Evolutionary conservation across 1,140 invertebrate genomes (phyloP).

Genomic region (Drosophila saltans): DNA sequence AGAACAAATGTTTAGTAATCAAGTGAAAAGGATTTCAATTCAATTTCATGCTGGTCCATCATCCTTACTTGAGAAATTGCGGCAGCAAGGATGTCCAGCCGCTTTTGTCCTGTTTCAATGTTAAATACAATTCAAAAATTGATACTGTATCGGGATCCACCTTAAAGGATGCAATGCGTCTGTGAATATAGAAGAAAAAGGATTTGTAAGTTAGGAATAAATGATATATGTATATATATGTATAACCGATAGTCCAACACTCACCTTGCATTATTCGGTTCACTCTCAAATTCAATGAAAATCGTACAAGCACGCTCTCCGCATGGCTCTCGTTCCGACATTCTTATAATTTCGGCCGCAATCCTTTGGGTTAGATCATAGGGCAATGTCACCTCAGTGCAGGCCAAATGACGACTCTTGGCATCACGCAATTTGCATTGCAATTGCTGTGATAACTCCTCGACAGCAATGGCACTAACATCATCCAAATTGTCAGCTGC

Average conservation of each 20-base stretch:
- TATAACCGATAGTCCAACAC: slow-evolving; percentile 45
- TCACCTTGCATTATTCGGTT: slow-evolving; percentile 86
- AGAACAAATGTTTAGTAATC: not conserved
- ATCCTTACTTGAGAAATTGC: slow-evolving; percentile 92
- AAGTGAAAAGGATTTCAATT: accelerated
- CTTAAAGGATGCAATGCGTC: slow-evolving; percentile 87
- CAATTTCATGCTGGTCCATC: not conserved
- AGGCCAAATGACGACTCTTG: slow-evolving; percentile 89
- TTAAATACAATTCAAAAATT: slow-evolving; percentile 93
- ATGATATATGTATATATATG: not conserved
- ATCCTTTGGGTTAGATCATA: slow-evolving; percentile 90
- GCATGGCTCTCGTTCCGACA: slow-evolving; percentile 93
- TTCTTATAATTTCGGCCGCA: slow-evolving; percentile 89
- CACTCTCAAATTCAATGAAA: slow-evolving; percentile 90
- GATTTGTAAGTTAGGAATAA: not conserved
- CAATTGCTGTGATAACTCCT: slow-evolving; percentile 87
- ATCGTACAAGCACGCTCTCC: slow-evolving; percentile 91
- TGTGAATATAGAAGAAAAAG: slow-evolving; percentile 17
- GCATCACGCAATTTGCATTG: slow-evolving; percentile 90
- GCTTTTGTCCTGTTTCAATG: slow-evolving; percentile 91
- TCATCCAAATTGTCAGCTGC: slow-evolving; percentile 69
- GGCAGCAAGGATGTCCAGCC: slow-evolving; percentile 93
- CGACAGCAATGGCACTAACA: slow-evolving; percentile 76
- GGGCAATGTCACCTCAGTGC: slow-evolving; percentile 92
- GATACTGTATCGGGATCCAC: slow-evolving; percentile 92